Evolutionary conservation across 1,140 invertebrate species (phyloP).

Genomic region (Drosophila truncata): DNA sequence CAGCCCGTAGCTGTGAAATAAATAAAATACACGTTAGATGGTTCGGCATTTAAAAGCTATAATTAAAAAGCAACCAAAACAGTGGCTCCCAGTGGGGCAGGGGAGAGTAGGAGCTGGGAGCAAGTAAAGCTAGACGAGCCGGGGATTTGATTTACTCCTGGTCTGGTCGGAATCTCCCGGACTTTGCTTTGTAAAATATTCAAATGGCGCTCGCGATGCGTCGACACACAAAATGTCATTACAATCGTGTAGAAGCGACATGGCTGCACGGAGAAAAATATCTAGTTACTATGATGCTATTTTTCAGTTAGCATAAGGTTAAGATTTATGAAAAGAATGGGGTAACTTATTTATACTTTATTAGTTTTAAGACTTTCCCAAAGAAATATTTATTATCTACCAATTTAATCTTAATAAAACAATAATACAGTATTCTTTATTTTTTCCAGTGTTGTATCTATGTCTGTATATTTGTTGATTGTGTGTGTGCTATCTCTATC

Average conservation of each 20-base stretch:
- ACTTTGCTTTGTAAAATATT: constrained; percentile 72
- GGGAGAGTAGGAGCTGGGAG: not conserved
- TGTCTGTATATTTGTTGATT: constrained; percentile 49
- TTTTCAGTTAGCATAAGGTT: no score
- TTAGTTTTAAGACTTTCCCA: no score
- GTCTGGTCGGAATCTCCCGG: constrained; percentile 37
- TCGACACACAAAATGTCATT: constrained; percentile 77
- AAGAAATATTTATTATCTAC: no score
- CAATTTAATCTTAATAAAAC: no score
- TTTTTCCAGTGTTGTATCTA: constrained; percentile 15
- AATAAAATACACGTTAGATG: constrained; percentile 83
- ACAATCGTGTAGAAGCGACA: constrained; percentile 73
- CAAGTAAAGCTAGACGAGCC: constrained; percentile 57
- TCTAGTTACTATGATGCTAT: no score
- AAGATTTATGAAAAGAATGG: not conserved
- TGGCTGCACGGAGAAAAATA: constrained; percentile 6
- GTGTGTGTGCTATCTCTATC: constrained; percentile 24
- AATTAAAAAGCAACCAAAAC: constrained; percentile 81
- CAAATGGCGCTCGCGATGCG: constrained; percentile 65
- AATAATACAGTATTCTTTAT: no score
- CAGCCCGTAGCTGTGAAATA: constrained; percentile 78
- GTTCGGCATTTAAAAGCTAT: constrained; percentile 78
- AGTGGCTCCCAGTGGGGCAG: constrained; percentile 5
- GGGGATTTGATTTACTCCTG: constrained; percentile 54
- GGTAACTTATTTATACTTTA: not conserved